Percentiles rank a stretch among this genome's conserved stretches.
phyloP scores from a whole-genome alignment of 2,797 vertebrate species.

The Gallinago stenura region DNA sequence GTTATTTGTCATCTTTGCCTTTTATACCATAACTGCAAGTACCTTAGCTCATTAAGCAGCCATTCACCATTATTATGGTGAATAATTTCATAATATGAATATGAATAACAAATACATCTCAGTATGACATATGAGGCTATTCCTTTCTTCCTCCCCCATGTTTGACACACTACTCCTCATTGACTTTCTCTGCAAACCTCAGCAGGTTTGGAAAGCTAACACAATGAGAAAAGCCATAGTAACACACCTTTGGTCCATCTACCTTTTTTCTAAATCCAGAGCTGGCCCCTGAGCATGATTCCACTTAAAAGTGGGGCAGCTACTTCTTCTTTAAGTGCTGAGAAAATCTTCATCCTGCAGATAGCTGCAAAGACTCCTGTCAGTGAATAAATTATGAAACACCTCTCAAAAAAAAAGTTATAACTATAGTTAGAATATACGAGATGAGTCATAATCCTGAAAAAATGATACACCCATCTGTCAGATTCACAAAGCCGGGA shows the following conservation, averaged over 20 bases:
- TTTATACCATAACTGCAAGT: not conserved
- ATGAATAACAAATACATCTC: no score
- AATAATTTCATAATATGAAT: not conserved
- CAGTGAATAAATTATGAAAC: no score
- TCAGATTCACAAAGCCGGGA: not conserved
- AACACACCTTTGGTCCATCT: not conserved
- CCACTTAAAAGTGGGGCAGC: not conserved
- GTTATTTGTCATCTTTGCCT: not conserved
- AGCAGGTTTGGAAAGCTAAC: not conserved
- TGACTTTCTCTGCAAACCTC: not conserved
- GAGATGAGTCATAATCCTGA: not conserved
- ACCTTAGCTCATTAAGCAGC: not conserved
- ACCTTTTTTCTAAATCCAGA: not conserved
- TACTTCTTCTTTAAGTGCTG: not conserved
- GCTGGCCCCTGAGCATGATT: not conserved
- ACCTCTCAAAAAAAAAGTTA: not conserved
- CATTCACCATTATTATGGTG: no score
- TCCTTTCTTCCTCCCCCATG: not conserved
- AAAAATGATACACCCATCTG: not conserved
- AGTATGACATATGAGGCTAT: not conserved
- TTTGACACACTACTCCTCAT: fast-evolving
- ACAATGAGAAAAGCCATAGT: not conserved
- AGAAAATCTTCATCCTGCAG: no score
- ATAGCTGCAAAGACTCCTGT: no score
- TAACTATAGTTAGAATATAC: not conserved